A percentile compares a stretch with the other conserved stretches of the same genome.
These are phyloP conservation scores for Cephalotes varians DNA, from an alignment of 2,888 invertebrate genomes.

Conservation along the genomic window DNA sequence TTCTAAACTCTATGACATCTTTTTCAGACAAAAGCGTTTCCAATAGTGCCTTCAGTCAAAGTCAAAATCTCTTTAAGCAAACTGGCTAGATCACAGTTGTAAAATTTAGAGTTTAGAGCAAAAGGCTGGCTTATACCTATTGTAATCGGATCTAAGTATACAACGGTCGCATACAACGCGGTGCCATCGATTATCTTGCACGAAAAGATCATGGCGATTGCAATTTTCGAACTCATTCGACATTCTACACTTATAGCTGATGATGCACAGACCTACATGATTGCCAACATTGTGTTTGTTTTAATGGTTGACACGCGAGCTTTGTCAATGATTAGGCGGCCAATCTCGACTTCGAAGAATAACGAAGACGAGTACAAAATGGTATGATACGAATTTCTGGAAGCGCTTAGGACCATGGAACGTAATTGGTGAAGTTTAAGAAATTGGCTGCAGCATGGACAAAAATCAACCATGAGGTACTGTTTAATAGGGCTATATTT, in stretches of 20 bases:
- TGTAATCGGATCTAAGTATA: background rate
- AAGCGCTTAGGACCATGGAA: slow-evolving; percentile 25
- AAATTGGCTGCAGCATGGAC: slow-evolving; percentile 14
- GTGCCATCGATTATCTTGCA: slow-evolving; percentile 62
- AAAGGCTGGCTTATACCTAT: background rate
- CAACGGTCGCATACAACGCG: slow-evolving; percentile 54
- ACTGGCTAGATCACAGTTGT: background rate
- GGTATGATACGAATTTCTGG: slow-evolving; percentile 37
- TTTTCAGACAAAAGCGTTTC: background rate
- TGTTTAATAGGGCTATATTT: background rate
- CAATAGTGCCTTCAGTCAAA: background rate
- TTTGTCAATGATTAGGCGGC: slow-evolving; percentile 36
- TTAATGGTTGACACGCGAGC: slow-evolving; percentile 46
- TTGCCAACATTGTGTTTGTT: slow-evolving; percentile 46
- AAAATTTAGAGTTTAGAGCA: background rate
- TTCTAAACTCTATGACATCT: background rate
- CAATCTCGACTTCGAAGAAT: slow-evolving; percentile 48
- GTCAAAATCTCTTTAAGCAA: background rate
- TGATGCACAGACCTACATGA: slow-evolving; percentile 22
- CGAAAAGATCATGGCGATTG: slow-evolving; percentile 46
- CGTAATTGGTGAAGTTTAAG: slow-evolving; percentile 39
- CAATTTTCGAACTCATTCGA: slow-evolving; percentile 56
- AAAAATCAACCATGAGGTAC: slow-evolving; percentile 18
- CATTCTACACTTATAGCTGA: slow-evolving; percentile 42
- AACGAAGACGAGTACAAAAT: background rate